phyloP scores from a whole-genome alignment of 2,113 vertebrate genomes.

The Dolichallabes microphthalmus region DNA sequence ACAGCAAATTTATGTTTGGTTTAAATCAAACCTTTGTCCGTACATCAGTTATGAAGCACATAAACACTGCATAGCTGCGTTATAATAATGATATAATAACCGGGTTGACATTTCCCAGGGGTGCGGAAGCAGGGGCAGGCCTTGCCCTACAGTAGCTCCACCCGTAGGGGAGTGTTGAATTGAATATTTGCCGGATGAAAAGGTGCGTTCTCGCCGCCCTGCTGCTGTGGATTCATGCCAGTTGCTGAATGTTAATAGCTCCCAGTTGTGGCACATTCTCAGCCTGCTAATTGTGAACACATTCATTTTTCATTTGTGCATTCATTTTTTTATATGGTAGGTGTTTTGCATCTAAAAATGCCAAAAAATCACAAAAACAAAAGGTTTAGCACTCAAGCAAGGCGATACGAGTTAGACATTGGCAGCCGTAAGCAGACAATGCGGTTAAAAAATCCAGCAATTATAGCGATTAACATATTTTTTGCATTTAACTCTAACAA shows the following conservation, averaged over 20 bases:
- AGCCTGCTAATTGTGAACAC: not conserved
- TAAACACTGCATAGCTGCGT: not conserved
- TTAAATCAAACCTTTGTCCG: not conserved
- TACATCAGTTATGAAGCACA: not conserved
- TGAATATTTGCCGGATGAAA: not conserved
- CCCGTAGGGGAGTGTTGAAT: not conserved
- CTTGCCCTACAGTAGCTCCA: not conserved
- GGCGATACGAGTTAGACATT: not conserved
- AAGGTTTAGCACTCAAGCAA: not conserved
- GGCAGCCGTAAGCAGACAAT: not conserved
- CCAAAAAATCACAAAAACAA: not conserved
- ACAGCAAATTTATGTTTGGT: not conserved
- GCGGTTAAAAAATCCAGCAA: not conserved
- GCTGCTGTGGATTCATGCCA: constrained; percentile 4
- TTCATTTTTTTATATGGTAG: not conserved
- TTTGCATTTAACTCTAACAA: too few species aligned
- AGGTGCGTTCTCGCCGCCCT: not conserved
- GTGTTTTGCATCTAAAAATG: not conserved
- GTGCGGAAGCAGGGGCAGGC: not conserved
- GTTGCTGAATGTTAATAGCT: not conserved
- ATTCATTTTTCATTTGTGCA: not conserved
- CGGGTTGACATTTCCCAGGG: not conserved
- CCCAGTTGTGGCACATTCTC: not conserved
- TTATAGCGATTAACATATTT: not conserved
- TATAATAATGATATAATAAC: not conserved